Evolutionary conservation across 2,888 invertebrate species (phyloP), one percentile per base, ranked within the genome.

Genomic region (Mechanitis messenoides): DNA sequence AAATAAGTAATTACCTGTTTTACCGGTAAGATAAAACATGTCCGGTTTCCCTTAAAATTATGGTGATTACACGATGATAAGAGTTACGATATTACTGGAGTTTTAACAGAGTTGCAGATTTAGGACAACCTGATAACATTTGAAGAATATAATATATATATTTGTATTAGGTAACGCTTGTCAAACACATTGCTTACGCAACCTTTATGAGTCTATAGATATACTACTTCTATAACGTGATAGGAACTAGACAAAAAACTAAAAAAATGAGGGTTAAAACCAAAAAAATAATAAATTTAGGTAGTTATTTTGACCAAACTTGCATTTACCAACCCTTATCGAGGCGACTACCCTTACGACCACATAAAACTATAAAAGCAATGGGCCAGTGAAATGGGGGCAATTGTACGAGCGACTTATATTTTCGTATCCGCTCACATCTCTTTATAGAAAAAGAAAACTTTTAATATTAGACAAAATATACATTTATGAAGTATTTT

Each of bases 11-110:
- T 50, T 11, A 50, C 53, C 38, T 31, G 45, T 20, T 58, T 55
- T 45, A 55, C 56, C 56, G 55, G 53, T 28, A 28, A 31, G 50
- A 50, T 31, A 50, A 50, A 28, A 31, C 50, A 31, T 50, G 50
- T 50, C 50, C 50, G 50, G 6, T 50, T 50, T 50, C 50, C n/a
- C 31, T 50, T 31, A 31, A 31, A 50, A 50, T 50, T 50, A 50
- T 50, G 50, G 50, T 50, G 42, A 42, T 42, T 42, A 42, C 11
- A 9, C n/a, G 11, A 28, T 50, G 50, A 50, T 50, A 50, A 50
- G 50, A 28, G 31, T 50, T 50, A 6, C 11, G 3, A 31, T 31
- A 11, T 50, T 31, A 31, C 31, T 50, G 31, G n/a, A 28, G 28
- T 50, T 20, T 47, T 47, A 20, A n/a, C 47, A 47, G 35, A 35